Evolutionary conservation across 2,113 vertebrate genomes (phyloP).

Genomic region (Pterophyllum scalare): DNA sequence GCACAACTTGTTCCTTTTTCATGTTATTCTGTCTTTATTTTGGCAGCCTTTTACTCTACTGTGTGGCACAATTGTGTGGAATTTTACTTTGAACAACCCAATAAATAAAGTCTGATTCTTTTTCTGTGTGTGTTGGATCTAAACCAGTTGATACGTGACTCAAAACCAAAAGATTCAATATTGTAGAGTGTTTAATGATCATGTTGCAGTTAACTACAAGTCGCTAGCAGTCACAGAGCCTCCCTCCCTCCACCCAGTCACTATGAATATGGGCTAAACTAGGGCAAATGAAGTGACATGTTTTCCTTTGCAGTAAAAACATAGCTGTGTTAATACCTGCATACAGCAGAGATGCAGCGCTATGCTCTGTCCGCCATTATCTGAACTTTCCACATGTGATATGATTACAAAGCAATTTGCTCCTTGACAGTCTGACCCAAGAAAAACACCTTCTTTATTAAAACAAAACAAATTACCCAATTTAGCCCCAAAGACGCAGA

Average conservation of each 20-base stretch:
- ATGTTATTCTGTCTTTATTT: conserved; percentile 56
- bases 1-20: conserved; percentile 55
- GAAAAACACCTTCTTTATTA: conserved; percentile 81
- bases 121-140: conserved; percentile 45
- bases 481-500: conserved; percentile 57
- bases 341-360: conserved; percentile 29
- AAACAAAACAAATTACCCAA: conserved; percentile 79
- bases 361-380: conserved; percentile 44
- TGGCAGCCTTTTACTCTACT: conserved; percentile 22
- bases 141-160: conserved; percentile 26
- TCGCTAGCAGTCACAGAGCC: conserved; percentile 7
- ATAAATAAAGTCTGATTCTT: conserved; percentile 19
- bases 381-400: conserved; percentile 72
- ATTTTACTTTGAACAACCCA: conserved; percentile 1
- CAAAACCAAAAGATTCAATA: neutral
- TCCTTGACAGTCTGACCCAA: conserved; percentile 73
- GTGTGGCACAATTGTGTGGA: conserved; percentile 14
- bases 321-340: conserved; percentile 66
- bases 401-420: conserved; percentile 79
- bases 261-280: conserved; percentile 63
- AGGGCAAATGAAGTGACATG: conserved; percentile 72
- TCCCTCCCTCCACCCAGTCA: conserved; percentile 41
- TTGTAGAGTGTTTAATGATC: conserved; percentile 4
- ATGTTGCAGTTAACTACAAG: conserved; percentile 13
- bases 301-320: conserved; percentile 78